A percentile compares a stretch with the other conserved stretches of the same genome.
Conservation (phyloP, 2,888 invertebrate species). For the Hyposoter didymator region DNA sequence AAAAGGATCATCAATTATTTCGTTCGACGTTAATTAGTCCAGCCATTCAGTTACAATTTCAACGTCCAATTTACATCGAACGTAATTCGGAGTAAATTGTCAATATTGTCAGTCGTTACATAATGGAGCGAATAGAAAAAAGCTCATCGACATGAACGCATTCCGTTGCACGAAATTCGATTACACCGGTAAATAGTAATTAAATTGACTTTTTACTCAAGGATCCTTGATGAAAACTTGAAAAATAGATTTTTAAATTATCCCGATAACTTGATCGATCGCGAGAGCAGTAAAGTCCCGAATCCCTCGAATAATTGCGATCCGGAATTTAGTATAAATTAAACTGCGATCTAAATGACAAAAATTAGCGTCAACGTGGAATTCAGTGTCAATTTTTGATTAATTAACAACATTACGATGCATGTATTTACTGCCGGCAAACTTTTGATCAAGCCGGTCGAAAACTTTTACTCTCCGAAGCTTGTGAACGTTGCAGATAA, state of each 20-base stretch:
- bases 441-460: not conserved
- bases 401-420: not conserved
- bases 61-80: not conserved
- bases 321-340: not conserved
- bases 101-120: too few relatives aligned
- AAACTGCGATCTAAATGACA: too few relatives aligned
- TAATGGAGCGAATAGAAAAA: too few relatives aligned
- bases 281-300: not conserved
- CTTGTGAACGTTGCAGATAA: not conserved
- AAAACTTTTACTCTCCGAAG: not conserved
- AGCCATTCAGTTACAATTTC: not conserved
- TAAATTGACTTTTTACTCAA: not conserved
- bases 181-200: not conserved
- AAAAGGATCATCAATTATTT: not conserved
- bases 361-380: too few relatives aligned
- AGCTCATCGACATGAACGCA: not conserved
- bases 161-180: not conserved
- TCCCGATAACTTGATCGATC: not conserved
- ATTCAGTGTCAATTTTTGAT: not conserved
- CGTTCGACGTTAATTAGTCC: not conserved
- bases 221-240: not conserved
- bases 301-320: not conserved
- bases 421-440: not conserved
- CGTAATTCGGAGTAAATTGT: not conserved
- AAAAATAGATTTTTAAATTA: not conserved